Evolutionary conservation across 2,797 vertebrate species (phyloP).

Genomic region (Meda fulgida): DNA sequence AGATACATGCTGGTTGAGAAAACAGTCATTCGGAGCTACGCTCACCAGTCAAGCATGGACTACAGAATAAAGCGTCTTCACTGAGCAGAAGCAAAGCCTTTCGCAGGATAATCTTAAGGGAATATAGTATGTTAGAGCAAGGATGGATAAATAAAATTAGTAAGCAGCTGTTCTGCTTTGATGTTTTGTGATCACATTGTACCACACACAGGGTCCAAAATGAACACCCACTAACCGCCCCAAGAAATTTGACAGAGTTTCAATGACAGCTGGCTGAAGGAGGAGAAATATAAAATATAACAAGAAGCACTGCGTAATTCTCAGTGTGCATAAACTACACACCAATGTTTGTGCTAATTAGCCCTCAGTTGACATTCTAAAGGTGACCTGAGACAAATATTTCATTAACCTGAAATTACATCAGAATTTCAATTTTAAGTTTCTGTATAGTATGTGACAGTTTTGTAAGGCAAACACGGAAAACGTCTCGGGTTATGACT

Average conservation of each 20-base stretch:
- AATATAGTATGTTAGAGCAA: conserved; percentile 21
- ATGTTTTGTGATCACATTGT: background rate
- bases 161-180: background rate
- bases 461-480: background rate
- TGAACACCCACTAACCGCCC: background rate
- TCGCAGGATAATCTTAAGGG: conserved; percentile 1
- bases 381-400: background rate
- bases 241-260: background rate
- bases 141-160: conserved; percentile 10
- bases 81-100: conserved; percentile 6
- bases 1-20: conserved; percentile 55
- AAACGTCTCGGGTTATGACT: too few relatives aligned
- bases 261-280: background rate
- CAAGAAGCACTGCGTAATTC: background rate
- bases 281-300: background rate
- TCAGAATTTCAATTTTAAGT: background rate
- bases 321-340: background rate
- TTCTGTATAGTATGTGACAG: background rate
- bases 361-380: background rate
- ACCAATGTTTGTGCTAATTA: background rate
- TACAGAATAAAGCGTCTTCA: conserved; percentile 1
- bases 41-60: conserved; percentile 25
- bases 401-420: background rate
- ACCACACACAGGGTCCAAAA: background rate
- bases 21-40: conserved; percentile 47